Conservation (phyloP, 2,113 vertebrate species). For the Sceloporus tristichus region DNA sequence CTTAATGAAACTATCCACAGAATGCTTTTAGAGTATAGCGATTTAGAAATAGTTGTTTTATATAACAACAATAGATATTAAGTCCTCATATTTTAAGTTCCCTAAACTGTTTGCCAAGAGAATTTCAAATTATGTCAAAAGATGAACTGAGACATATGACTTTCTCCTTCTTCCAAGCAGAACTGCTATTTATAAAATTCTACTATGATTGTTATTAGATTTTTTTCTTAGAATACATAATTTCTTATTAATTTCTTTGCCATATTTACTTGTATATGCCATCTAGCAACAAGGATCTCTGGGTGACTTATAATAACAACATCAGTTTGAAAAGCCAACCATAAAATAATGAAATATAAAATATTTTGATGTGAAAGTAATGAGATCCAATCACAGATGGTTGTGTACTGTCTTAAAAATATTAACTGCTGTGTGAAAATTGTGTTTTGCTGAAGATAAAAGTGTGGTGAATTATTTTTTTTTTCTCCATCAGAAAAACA, state of each 20-base stretch:
- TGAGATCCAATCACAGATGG: conserved; percentile 22
- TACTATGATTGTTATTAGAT: conserved; percentile 27
- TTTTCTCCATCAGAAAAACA: conserved; percentile 42
- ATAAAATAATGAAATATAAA: too few species aligned
- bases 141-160: conserved; percentile 31
- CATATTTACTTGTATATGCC: not conserved
- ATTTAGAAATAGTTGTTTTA: conserved; percentile 60
- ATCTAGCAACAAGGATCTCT: not conserved
- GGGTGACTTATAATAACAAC: too few species aligned
- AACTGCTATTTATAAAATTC: conserved; percentile 50
- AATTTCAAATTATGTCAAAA: conserved; percentile 58
- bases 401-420: conserved; percentile 15
- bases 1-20: too few species aligned
- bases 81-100: conserved; percentile 52
- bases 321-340: too few species aligned
- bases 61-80: conserved; percentile 61
- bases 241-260: not conserved
- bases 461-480: conserved; percentile 36
- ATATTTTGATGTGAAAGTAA: too few species aligned
- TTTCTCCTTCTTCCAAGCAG: conserved; percentile 50
- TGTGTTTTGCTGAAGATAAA: conserved; percentile 41
- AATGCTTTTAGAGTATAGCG: conserved; percentile 44
- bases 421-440: conserved; percentile 44
- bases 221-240: conserved; percentile 40
- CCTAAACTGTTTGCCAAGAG: conserved; percentile 55